Base-by-base conservation (phyloP, 2,888 invertebrate genomes). In the Polydrusus pterygomalis region DNA sequence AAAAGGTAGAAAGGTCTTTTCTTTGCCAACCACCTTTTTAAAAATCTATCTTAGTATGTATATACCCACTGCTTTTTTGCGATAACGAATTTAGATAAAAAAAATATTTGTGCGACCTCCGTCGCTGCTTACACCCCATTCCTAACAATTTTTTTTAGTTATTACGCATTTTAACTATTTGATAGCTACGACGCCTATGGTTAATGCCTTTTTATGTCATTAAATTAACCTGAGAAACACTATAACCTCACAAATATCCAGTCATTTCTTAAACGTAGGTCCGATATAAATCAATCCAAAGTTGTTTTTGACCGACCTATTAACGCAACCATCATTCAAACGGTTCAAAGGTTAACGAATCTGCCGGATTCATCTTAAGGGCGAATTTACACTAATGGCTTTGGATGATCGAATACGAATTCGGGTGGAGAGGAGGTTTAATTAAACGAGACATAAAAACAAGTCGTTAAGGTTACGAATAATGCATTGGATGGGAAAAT, bases 231-330 rank as follows among this genome's bases (percentile, higher is more conserved):
- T n/a, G n/a, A n/a, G n/a, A n/a, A n/a, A n/a, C n/a, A n/a, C n/a
- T n/a, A n/a, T n/a, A 30, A 64, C 60, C 63, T 17, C 62, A 54
- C 54, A 54, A 54, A 25, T 54, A 25, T 11, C 25, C 54, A 38
- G 43, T 45, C 62, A 62, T 74, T 74, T 62, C 74, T 74, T 74
- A 43, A 74, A 73, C 45, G 60, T 51, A 60, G 30, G 20, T 45
- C 58, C 30, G 40, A 40, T 51, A 74, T 74, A 74, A 68, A 74
- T 74, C 74, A 69, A 68, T 62, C 54, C 68, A 25, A 64, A 76
- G 72, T 72, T 76, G 72, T 76, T 76, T 76, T 76, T 72, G 76
- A 76, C 71, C 76, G 67, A 65, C 45, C 72, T 68, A 76, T 76
- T 76, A 76, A 69, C 76, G 62, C 71, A 40, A 64, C 51, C 68